Base-by-base conservation (phyloP, 1,140 invertebrate genomes). In the Thrips palmi region DNA sequence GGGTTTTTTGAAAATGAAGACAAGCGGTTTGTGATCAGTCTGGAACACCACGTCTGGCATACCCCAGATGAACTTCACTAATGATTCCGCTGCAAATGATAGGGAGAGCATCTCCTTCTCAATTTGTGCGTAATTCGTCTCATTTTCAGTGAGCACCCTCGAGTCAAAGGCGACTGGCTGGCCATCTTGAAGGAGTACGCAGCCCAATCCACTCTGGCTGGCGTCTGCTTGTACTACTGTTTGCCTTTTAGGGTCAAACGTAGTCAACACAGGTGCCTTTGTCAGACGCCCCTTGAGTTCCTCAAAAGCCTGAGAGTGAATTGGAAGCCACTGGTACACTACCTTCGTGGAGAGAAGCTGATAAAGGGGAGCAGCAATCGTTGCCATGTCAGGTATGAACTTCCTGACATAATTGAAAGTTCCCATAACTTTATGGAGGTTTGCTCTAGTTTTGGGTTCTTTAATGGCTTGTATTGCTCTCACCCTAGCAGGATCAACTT, bases 361-460 rank as follows among this genome's bases (percentile, higher is more conserved):
- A 8, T 54, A 45, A 19, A 68, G 43, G 19, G 53, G 45, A 24
- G 39, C 42, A 4, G 55, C 55, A 7, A 48, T 21, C 20, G 54
- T 43, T 15, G 58, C 54, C 14, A 56, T 48, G 43, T 63, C 55
- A 11, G 45, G 47, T 12, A 60, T 52, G 46, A 53, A 61, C 40
- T 50, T 35, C 22, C 38, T 41, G 37, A 60, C 39, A 45, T 57
- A 58, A 42, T 51, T 55, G 7, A 52, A 35, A 46, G 59, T 53
- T 18, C 57, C 55, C 14, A 62, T 31, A 21, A 56, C 44, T 17
- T 42, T 39, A 42, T 56, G 51, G 0, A 59, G 38, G 37, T 52
- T 49, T 43, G 49, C 45, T 21, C 47, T 43, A 48, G 51, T 56
- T 28, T 27, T 47, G 15, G 54, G 54, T n/a, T 22, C 35, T 23